phyloP scores from a whole-genome alignment of 2,113 vertebrate genomes.

The Epinephelus lanceolatus region DNA sequence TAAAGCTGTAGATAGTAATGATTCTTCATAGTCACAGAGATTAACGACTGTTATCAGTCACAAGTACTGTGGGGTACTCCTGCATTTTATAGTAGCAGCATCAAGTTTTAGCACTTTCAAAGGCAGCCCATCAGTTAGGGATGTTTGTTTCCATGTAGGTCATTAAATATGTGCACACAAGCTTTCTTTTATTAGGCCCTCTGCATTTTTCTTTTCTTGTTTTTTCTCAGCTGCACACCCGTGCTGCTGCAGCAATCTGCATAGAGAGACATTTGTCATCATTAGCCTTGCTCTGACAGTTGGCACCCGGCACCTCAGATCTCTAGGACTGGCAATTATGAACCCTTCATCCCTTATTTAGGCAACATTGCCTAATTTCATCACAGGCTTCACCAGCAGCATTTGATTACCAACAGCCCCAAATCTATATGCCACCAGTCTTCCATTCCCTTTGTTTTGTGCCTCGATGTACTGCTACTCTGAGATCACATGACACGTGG shows the following conservation, averaged over 20 bases:
- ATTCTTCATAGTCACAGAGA: slow-evolving; percentile 1
- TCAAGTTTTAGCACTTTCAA: slow-evolving; percentile 54
- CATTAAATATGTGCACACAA: slow-evolving; percentile 73
- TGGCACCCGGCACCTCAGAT: slow-evolving; percentile 96
- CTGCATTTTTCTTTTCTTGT: slow-evolving; percentile 66
- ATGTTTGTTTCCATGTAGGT: slow-evolving; percentile 73
- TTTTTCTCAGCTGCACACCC: slow-evolving; percentile 73
- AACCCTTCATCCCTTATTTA: slow-evolving; percentile 90
- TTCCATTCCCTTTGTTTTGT: slow-evolving; percentile 51
- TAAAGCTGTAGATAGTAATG: slow-evolving; percentile 13
- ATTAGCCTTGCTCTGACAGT: slow-evolving; percentile 99
- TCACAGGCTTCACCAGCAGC: slow-evolving; percentile 75
- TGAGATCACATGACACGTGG: slow-evolving; percentile 22
- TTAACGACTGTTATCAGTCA: slow-evolving; percentile 32
- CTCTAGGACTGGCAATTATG: slow-evolving; percentile 93
- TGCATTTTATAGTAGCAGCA: slow-evolving; percentile 33
- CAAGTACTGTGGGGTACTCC: slow-evolving; percentile 12
- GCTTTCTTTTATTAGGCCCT: slow-evolving; percentile 74
- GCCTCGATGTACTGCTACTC: slow-evolving; percentile 26
- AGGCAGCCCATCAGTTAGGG: slow-evolving; percentile 51
- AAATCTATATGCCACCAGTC: slow-evolving; percentile 46
- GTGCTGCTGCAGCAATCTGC: slow-evolving; percentile 91
- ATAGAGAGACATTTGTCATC: slow-evolving; percentile 99
- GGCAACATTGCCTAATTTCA: slow-evolving; percentile 87
- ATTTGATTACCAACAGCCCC: slow-evolving; percentile 79